Conservation (phyloP, 2,888 invertebrate genomes). For the Xestia c-nigrum region DNA sequence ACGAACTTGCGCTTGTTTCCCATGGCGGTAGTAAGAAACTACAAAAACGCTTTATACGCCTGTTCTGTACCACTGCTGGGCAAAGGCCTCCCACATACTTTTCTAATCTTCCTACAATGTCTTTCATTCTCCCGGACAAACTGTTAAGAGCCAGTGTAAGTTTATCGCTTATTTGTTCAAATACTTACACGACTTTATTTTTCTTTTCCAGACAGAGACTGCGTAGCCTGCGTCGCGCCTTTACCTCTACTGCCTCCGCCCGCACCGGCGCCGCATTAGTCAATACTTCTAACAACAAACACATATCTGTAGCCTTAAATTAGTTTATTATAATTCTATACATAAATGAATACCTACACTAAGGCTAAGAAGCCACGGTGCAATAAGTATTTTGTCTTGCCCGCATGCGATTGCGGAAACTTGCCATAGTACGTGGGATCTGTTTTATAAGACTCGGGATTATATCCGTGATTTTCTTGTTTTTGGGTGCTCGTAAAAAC, state of each 20-base stretch:
- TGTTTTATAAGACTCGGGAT: neutral
- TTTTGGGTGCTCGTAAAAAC: too few relatives aligned
- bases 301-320: constrained; percentile 35
- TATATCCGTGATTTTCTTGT: too few relatives aligned
- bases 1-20: neutral
- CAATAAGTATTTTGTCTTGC: neutral
- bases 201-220: constrained; percentile 83
- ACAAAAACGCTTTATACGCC: neutral
- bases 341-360: constrained; percentile 5
- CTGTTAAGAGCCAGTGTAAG: neutral
- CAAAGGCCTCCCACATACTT: neutral
- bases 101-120: neutral
- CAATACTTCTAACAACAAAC: constrained; percentile 4
- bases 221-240: constrained; percentile 86
- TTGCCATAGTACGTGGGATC: neutral
- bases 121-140: neutral
- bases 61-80: neutral
- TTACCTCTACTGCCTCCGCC: constrained; percentile 83
- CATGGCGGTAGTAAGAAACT: neutral
- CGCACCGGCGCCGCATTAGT: constrained; percentile 85
- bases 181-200: neutral
- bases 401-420: neutral
- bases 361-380: neutral
- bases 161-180: neutral
- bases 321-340: constrained; percentile 15